phyloP scores from a whole-genome alignment of 2,888 invertebrate species.

The Acrocera orbiculus region DNA sequence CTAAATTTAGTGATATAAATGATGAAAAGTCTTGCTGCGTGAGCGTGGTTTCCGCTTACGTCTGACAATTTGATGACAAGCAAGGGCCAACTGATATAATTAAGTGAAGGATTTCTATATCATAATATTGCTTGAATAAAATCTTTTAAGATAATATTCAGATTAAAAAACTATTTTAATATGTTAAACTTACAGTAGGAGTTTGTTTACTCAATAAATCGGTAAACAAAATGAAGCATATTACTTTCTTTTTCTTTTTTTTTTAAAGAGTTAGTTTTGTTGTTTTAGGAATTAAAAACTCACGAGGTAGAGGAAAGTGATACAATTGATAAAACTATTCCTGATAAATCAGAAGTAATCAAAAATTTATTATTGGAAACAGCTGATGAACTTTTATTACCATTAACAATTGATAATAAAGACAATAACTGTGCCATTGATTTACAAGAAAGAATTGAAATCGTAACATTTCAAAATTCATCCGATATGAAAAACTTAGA shows the following conservation, averaged over 20 bases:
- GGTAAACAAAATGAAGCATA: too few relatives aligned
- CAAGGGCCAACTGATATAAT: slow-evolving; percentile 31
- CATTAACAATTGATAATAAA: too few relatives aligned
- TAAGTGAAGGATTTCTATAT: not conserved
- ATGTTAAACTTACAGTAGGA: not conserved
- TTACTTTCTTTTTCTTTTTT: too few relatives aligned
- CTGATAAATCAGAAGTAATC: too few relatives aligned
- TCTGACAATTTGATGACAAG: slow-evolving; percentile 26
- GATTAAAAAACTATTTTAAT: not conserved
- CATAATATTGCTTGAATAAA: not conserved
- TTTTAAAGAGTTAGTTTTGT: too few relatives aligned
- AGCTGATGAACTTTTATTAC: not conserved
- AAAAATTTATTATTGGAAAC: too few relatives aligned
- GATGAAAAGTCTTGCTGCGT: slow-evolving; percentile 25
- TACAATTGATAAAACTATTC: too few relatives aligned
- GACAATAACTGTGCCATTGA: too few relatives aligned
- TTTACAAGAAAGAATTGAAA: too few relatives aligned
- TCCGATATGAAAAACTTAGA: too few relatives aligned
- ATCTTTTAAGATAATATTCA: slow-evolving; percentile 1
- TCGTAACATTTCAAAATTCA: too few relatives aligned
- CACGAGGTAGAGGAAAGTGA: not conserved
- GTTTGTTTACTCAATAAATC: too few relatives aligned
- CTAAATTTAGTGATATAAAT: slow-evolving; percentile 10
- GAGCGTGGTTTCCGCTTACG: slow-evolving; percentile 33
- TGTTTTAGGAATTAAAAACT: not conserved